Base-by-base conservation (phyloP, 2,797 vertebrate genomes). In the Varecia variegata region DNA sequence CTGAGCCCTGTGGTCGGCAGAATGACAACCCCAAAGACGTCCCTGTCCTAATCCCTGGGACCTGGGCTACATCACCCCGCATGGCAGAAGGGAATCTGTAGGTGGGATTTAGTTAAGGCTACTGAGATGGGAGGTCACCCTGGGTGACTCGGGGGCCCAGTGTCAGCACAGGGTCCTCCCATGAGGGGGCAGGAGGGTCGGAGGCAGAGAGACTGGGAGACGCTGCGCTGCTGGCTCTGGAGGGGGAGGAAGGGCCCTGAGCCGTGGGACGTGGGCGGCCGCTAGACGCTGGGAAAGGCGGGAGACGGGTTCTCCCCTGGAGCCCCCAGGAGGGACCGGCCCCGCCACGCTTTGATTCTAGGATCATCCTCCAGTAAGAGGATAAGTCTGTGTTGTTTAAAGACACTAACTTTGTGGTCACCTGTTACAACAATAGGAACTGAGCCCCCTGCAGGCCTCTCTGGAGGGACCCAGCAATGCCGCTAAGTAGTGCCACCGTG, bases 31-130 rank as follows among this genome's bases (percentile, higher is more conserved):
- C 92, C 38, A 3, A 20, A 23, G 54, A 45, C 0, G 3, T 25
- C 67, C 58, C 18, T 0, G 0, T 21, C 14, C 62, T 9, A 0
- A 4, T 11, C 32, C 23, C 9, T 1, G 10, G 58, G 17, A 5
- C 21, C 56, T 30, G n/a, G 45, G 23, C 1, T 9, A 0, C 0
- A 7, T 54, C 45, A 5, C 50, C 43, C 54, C 8, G 12, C 12
- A 0, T 0, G 73, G n/a, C 27, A 52, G 2, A 15, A 47, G 40
- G 32, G 27, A 50, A 13, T 71, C 13, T 62, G 50, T 27, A 35
- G 25, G 1, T 5, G 30, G 27, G 62, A 21, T 12, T 12, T 2
- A 23, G 60, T 35, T 1, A 20, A 60, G 35, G 58, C 20, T 40
- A 7, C 15, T 20, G 60, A 47, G 23, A 13, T 9, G 10, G 27